Evolutionary conservation across 2,888 invertebrate species (phyloP).

Genomic region (Brenthis ino): DNA sequence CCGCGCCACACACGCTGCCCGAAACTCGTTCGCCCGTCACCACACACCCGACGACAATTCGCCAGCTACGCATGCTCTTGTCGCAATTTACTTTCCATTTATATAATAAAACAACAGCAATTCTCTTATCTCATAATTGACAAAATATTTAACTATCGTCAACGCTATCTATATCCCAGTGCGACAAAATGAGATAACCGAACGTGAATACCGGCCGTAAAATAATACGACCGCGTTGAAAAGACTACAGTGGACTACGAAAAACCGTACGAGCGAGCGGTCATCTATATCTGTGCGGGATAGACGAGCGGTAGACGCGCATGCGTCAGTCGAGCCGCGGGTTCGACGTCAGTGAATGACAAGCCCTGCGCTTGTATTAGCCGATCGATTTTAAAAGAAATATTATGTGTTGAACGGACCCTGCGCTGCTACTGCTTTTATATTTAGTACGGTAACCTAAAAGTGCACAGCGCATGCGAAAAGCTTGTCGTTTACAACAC

Average conservation of each 20-base stretch:
- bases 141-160: constrained; percentile 69
- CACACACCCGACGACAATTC: constrained; percentile 43
- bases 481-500: constrained; percentile 35
- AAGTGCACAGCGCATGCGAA: constrained; percentile 45
- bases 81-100: constrained; percentile 73
- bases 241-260: constrained; percentile 65
- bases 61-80: constrained; percentile 57
- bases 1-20: constrained; percentile 40
- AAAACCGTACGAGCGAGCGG: constrained; percentile 65
- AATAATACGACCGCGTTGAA: constrained; percentile 69
- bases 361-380: constrained; percentile 73
- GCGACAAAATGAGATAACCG: constrained; percentile 77
- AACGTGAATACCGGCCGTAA: constrained; percentile 65
- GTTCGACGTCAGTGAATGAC: constrained; percentile 79
- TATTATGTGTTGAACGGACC: constrained; percentile 52
- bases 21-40: constrained; percentile 52
- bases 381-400: constrained; percentile 77
- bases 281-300: constrained; percentile 74
- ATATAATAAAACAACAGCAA: constrained; percentile 65
- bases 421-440: constrained; percentile 45
- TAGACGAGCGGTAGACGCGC: constrained; percentile 80
- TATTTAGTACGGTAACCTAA: constrained; percentile 45
- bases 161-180: constrained; percentile 72
- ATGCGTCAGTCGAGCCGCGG: constrained; percentile 70
- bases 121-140: constrained; percentile 71